Percentiles rank a stretch among this genome's conserved stretches.
phyloP scores from a whole-genome alignment of 92 coral and sea anemone species.

The Desmophyllum pertusum region DNA sequence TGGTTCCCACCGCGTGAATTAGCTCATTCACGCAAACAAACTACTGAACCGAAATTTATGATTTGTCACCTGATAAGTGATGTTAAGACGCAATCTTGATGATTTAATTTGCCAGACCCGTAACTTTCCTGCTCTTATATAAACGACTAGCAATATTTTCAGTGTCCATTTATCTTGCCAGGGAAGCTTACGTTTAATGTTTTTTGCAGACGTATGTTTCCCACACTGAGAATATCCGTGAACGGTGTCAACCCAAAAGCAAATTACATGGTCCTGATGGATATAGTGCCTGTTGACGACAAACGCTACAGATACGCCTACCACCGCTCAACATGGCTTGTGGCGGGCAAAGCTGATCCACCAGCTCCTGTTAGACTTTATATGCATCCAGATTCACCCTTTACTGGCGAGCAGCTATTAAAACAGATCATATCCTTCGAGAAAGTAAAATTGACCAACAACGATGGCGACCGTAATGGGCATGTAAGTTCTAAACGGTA shows the following conservation, averaged over 20 bases:
- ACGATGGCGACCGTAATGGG: constrained; percentile 86
- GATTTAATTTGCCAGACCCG: constrained; percentile 17
- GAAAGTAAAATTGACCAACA: constrained; percentile 96
- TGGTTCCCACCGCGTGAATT: constrained; percentile 22
- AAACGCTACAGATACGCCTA: constrained; percentile 98
- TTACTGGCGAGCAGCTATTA: constrained; percentile 95
- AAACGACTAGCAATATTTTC: not conserved
- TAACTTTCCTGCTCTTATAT: not conserved
- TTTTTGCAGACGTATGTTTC: constrained; percentile 90
- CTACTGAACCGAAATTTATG: constrained; percentile 46
- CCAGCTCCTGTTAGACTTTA: constrained; percentile 94
- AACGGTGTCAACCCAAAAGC: constrained; percentile 93
- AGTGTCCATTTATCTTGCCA: not conserved
- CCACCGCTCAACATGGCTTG: constrained; percentile 98
- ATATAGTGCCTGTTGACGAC: constrained; percentile 97
- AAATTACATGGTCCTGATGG: constrained; percentile 96
- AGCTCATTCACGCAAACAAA: constrained; percentile 67
- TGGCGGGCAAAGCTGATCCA: constrained; percentile 97
- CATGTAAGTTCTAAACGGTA: constrained; percentile 74
- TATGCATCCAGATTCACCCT: constrained; percentile 99
- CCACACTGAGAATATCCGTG: constrained; percentile 92
- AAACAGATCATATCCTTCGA: constrained; percentile 94
- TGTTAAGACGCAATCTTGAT: constrained; percentile 8
- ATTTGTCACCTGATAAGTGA: constrained; percentile 39
- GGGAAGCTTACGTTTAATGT: not conserved